Base-by-base conservation (phyloP, 2,797 vertebrate genomes). In the Helicolenus hilgendorfi region DNA sequence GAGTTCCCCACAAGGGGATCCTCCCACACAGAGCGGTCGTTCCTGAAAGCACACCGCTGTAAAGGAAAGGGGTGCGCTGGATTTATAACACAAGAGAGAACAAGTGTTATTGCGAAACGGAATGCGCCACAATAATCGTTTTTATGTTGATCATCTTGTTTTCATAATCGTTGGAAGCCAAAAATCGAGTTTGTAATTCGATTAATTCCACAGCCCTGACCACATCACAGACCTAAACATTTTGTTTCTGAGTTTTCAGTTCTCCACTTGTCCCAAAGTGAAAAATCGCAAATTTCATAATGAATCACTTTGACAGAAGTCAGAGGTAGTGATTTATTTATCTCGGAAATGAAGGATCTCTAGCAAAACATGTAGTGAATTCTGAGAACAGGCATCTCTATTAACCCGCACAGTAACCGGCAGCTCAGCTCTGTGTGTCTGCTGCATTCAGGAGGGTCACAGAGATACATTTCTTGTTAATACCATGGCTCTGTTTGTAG, bases 401-500 rank as follows among this genome's bases (percentile, higher is more conserved):
- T 53, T 4, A 53, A 9, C 45, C 41, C 60, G n/a, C 63, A 77
- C 14, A 74, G 18, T 33, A 68, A 22, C 13, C 5, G 41, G 24
- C 18, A 62, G 10, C 38, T 68, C 29, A 53, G 49, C 49, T 72
- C 15, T 20, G 49, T 18, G 53, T 24, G 7, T 29, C 31, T 22
- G 35, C 38, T 72, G n/a, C 56, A 3, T 53, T 35, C 15, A 56
- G 13, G 20, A 58, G 11, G 1, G 2, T 62, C 14, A 60, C 24
- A 22, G 24, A 8, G 4, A 55, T 36, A 13, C 24, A 45, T 29
- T 45, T 71, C 4, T 78, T 65, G 41, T 83, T 80, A 18, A 22
- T 41, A 55, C 78, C 11, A 38, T 58, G 8, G 26, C 60, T 85
- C 36, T 71, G 71, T 82, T 79, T 92, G 29, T 83, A 82, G 64